Evolutionary conservation across 2,797 vertebrate species (phyloP).

Genomic region (Alca torda): DNA sequence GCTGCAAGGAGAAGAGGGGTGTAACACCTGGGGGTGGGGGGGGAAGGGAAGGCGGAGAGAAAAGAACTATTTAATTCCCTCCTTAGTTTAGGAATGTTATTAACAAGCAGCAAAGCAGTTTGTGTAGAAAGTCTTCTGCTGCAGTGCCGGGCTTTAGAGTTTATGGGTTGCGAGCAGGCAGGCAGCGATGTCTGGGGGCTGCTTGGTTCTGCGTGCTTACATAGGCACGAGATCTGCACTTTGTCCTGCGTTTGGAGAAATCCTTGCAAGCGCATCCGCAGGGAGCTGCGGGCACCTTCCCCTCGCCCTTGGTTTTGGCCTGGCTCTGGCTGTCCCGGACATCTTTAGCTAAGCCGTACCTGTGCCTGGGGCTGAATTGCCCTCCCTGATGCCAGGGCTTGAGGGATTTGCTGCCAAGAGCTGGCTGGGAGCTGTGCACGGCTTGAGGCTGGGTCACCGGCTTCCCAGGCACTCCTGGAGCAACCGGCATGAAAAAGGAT

Average conservation of each 20-base stretch:
- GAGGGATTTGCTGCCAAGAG: background rate
- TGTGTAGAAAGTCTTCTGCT: background rate
- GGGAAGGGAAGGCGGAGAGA: background rate
- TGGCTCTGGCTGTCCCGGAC: background rate
- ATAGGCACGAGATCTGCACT: fast-evolving
- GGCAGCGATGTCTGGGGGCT: background rate
- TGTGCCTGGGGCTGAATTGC: background rate
- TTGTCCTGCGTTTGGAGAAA: background rate
- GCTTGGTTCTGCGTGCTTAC: background rate
- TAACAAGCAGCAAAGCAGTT: background rate
- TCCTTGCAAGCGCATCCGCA: fast-evolving
- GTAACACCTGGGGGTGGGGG: fast-evolving
- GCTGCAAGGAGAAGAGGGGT: background rate
- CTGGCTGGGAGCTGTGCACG: background rate
- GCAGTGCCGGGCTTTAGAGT: background rate
- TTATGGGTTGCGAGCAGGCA: background rate
- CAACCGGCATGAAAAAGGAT: background rate
- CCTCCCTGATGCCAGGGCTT: background rate
- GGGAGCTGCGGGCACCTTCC: background rate
- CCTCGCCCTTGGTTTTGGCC: background rate
- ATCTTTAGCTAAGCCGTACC: background rate
- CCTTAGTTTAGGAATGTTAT: background rate
- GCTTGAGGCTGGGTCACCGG: background rate
- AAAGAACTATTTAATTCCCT: background rate
- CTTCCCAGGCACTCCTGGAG: background rate